Evolutionary conservation across 1,140 invertebrate species (phyloP).

Genomic region (Eciton burchellii): DNA sequence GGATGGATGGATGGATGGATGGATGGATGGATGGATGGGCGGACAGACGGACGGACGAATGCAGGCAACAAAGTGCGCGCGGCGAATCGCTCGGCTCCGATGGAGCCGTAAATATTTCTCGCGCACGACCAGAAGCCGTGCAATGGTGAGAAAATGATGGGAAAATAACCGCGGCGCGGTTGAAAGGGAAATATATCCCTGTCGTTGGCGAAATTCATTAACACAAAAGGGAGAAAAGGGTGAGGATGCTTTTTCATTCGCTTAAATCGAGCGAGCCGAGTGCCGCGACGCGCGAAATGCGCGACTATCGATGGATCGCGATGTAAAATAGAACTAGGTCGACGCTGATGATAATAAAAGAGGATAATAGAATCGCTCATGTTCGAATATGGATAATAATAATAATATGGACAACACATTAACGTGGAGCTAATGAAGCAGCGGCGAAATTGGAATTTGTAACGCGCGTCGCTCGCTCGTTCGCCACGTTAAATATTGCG

Average conservation of each 20-base stretch:
- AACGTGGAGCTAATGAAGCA: constrained; percentile 33
- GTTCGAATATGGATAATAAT: constrained; percentile 13
- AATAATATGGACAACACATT: constrained; percentile 34
- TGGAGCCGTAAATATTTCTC: constrained; percentile 28
- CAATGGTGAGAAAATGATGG: background rate
- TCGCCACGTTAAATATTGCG: constrained; percentile 34
- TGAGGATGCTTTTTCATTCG: background rate
- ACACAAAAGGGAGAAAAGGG: no score
- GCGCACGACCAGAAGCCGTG: background rate
- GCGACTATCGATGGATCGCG: background rate
- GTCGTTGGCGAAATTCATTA: background rate
- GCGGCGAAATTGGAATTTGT: constrained; percentile 16
- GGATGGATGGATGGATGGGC: background rate
- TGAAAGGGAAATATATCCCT: background rate
- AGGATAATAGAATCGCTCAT: constrained; percentile 20
- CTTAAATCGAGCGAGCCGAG: background rate
- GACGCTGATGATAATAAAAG: constrained; percentile 16
- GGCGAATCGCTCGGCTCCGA: constrained; percentile 3
- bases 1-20: no score
- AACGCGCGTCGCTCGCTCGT: background rate
- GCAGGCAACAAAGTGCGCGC: constrained; percentile 24
- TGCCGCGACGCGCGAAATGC: background rate
- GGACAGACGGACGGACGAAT: background rate
- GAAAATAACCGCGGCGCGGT: background rate
- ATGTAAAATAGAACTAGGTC: background rate